Evolutionary conservation across 2,797 vertebrate species (phyloP), one percentile per base, ranked within the genome.

Genomic region (Ara ararauna): DNA sequence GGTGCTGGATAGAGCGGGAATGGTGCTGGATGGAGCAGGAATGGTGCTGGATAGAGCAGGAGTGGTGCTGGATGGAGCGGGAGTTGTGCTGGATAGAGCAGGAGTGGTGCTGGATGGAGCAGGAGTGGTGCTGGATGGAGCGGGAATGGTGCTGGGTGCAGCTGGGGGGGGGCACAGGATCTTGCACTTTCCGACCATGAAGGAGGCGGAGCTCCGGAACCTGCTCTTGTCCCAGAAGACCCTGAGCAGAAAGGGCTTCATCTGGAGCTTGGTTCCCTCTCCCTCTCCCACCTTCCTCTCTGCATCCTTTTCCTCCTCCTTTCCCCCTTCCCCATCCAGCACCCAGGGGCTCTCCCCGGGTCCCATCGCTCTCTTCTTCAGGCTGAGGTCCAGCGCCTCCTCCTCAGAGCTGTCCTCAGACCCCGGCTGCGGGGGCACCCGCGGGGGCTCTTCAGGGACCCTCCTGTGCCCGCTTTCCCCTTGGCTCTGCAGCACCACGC

Each of bases 141-240:
- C 1, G 0, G 26, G 5, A 50, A 6, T 50, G 54, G 54, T 13
- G 20, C 54, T 58, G 54, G 21, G 14, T 16, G n/a, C 21, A 58
- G n/a, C 56, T 11, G 22, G 7, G 22, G 85, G 30, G 26, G 93
- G 64, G 56, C 68, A 87, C 24, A 89, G 74, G 53, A 97, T 94
- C 89, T 98, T 98, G 96, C 97, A 98, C 61, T 98, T 98, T 32
- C 96, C 97, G 84, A 98, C 97, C 93, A 98, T 97, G 91, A 98
- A 98, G 18, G 95, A 95, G 54, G 95, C 92, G 0, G 98, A 98
- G 85, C 98, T 98, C 73, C 97, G 98, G 81, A 98, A 98, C 61
- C 85, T 97, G 74, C 92, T 94, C 77, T 83, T 97, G 85, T 93
- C 86, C 56, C 68, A 90, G 29, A 54, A 23, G 1, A 10, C 45